These are phyloP conservation scores for Eristalis arbustorum DNA, from an alignment of 2,888 invertebrate genomes.

Conservation along the genomic window DNA sequence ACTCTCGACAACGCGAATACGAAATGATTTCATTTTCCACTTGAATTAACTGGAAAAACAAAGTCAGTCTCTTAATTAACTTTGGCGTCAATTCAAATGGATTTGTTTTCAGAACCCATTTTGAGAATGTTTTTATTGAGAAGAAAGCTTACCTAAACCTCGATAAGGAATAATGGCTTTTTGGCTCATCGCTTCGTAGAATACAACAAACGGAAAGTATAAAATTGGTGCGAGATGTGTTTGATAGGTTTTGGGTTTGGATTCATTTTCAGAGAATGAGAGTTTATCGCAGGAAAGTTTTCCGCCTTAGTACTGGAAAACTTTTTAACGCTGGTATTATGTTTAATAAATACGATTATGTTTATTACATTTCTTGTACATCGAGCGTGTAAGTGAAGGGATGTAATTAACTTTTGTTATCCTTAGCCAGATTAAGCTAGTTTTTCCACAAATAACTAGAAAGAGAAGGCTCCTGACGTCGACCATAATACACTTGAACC, in stretches of 20 bases:
- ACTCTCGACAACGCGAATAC: constrained; percentile 65
- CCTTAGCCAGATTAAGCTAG: too few species aligned
- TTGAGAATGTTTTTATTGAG: constrained; percentile 16
- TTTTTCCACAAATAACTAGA: too few species aligned
- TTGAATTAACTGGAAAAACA: constrained; percentile 72
- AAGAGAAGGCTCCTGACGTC: too few species aligned
- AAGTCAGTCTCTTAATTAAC: constrained; percentile 72
- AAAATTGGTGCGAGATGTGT: not conserved
- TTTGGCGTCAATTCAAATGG: constrained; percentile 70
- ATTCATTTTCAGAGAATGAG: not conserved
- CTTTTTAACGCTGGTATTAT: too few species aligned
- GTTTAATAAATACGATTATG: too few species aligned
- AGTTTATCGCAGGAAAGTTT: not conserved
- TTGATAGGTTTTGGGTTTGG: not conserved
- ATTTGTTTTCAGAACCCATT: constrained; percentile 37
- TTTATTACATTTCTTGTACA: too few species aligned
- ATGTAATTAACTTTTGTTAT: too few species aligned
- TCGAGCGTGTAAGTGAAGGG: too few species aligned
- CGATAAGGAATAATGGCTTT: constrained; percentile 8
- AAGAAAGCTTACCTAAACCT: not conserved
- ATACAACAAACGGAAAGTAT: not conserved
- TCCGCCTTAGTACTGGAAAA: too few species aligned
- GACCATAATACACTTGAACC: too few species aligned
- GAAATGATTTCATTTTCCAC: constrained; percentile 72
- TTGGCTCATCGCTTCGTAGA: constrained; percentile 4